A percentile compares a stretch with the other conserved stretches of the same genome.
phyloP scores from a whole-genome alignment of 2,797 vertebrate genomes.

The Chloroceryle inda region DNA sequence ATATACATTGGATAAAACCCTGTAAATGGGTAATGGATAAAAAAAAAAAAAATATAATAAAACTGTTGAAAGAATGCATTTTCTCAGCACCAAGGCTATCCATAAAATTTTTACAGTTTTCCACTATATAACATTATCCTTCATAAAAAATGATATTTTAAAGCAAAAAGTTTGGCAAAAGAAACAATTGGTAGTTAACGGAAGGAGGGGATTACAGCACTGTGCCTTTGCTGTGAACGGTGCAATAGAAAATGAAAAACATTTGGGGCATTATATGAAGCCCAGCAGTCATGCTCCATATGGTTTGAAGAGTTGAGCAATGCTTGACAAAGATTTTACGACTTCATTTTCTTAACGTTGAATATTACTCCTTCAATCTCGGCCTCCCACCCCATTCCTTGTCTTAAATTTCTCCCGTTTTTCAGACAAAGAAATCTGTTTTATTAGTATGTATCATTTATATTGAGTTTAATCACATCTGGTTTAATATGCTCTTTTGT shows the following conservation, averaged over 20 bases:
- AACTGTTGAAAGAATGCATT: slow-evolving; percentile 77
- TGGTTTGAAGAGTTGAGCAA: slow-evolving; percentile 70
- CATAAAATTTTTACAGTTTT: slow-evolving; percentile 79
- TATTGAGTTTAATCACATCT: slow-evolving; percentile 28
- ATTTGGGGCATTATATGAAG: slow-evolving; percentile 67
- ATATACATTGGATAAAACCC: slow-evolving; percentile 63
- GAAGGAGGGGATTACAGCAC: slow-evolving; percentile 54
- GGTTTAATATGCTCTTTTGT: background rate
- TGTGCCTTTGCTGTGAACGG: slow-evolving; percentile 39
- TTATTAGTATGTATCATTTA: slow-evolving; percentile 6
- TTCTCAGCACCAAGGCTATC: slow-evolving; percentile 72
- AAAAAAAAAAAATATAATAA: slow-evolving; percentile 71
- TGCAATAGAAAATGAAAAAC: slow-evolving; percentile 71
- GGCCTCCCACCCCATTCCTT: slow-evolving; percentile 25
- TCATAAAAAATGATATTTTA: slow-evolving; percentile 80
- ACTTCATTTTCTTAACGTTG: slow-evolving; percentile 73
- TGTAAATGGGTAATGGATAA: slow-evolving; percentile 74
- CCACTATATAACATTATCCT: slow-evolving; percentile 77
- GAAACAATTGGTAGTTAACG: slow-evolving; percentile 73
- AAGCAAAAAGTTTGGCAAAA: slow-evolving; percentile 78
- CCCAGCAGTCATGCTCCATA: slow-evolving; percentile 68
- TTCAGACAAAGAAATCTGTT: slow-evolving; percentile 58
- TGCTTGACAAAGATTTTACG: slow-evolving; percentile 72
- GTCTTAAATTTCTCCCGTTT: slow-evolving; percentile 41
- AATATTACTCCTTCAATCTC: slow-evolving; percentile 55